Conservation (phyloP, 2,888 invertebrate species). For the Ormyrus nitidulus region DNA sequence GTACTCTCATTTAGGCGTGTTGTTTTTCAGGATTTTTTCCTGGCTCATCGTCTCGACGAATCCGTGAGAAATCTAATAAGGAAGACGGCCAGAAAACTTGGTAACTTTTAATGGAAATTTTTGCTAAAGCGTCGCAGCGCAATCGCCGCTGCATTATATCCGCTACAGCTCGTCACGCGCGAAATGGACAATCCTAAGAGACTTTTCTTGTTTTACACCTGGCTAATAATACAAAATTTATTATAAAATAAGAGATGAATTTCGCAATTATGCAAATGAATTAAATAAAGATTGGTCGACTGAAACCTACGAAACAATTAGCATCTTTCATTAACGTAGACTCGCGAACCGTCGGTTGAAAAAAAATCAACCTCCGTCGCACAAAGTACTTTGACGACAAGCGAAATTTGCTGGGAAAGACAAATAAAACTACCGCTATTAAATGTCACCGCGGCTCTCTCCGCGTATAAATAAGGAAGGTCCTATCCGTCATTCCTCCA, state of each 20-base stretch:
- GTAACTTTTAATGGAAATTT: constrained; percentile 24
- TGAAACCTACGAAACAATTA: too few species aligned
- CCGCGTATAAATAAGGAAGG: constrained; percentile 14
- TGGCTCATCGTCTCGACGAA: not conserved
- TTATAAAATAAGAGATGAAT: too few species aligned
- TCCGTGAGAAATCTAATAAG: constrained; percentile 14
- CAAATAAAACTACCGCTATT: constrained; percentile 31
- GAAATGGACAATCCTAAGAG: not conserved
- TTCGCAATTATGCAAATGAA: too few species aligned
- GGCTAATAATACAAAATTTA: too few species aligned
- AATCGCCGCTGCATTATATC: too few species aligned
- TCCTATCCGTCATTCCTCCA: not conserved
- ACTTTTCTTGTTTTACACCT: not conserved
- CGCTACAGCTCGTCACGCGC: not conserved
- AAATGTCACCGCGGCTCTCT: not conserved
- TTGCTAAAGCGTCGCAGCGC: not conserved
- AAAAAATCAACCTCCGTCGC: too few species aligned
- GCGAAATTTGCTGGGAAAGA: constrained; percentile 17
- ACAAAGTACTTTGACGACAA: not conserved
- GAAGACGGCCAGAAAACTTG: not conserved
- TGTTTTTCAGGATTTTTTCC: constrained; percentile 21
- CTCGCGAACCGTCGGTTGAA: too few species aligned
- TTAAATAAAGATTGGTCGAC: too few species aligned
- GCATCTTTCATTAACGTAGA: too few species aligned
- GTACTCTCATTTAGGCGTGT: constrained; percentile 1